A percentile compares a stretch with the other conserved stretches of the same genome.
Evolutionary conservation across 2,113 vertebrate genomes (phyloP).

Genomic region (Scytalopus superciliaris): DNA sequence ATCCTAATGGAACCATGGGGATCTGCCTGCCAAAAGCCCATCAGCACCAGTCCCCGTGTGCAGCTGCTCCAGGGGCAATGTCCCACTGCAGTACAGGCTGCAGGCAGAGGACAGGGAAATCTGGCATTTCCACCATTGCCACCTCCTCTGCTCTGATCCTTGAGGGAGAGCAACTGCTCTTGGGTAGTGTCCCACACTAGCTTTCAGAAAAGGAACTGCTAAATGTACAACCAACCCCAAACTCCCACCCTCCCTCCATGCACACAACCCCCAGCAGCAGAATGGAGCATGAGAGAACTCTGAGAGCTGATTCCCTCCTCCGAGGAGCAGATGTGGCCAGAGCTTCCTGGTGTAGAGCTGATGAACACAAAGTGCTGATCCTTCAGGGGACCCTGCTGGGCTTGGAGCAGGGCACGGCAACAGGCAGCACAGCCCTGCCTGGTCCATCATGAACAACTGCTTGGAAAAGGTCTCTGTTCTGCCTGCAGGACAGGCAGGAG

Average conservation of each 20-base stretch:
- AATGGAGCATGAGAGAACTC: neutral
- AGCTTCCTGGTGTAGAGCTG: neutral
- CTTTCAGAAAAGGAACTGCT: neutral
- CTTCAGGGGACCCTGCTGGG: accelerated
- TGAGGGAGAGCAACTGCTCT: neutral
- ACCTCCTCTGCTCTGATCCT: neutral
- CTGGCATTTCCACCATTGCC: neutral
- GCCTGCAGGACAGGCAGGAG: neutral
- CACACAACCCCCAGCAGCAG: neutral
- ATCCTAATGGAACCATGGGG: neutral
- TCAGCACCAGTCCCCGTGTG: neutral
- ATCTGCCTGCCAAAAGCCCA: neutral
- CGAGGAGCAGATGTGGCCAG: neutral
- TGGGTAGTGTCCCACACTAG: neutral
- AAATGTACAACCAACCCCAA: neutral
- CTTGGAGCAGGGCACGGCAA: neutral
- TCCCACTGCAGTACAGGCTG: neutral
- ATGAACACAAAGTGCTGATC: neutral
- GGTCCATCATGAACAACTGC: neutral
- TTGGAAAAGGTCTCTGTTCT: neutral
- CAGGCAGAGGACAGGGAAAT: neutral
- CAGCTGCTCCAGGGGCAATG: neutral
- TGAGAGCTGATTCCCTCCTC: neutral
- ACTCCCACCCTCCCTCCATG: neutral
- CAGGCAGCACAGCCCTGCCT: neutral